Percentiles rank a stretch among this genome's conserved stretches.
These are phyloP conservation scores for Cyprinella venusta DNA, from an alignment of 2,797 vertebrate species.

Conservation along the genomic window DNA sequence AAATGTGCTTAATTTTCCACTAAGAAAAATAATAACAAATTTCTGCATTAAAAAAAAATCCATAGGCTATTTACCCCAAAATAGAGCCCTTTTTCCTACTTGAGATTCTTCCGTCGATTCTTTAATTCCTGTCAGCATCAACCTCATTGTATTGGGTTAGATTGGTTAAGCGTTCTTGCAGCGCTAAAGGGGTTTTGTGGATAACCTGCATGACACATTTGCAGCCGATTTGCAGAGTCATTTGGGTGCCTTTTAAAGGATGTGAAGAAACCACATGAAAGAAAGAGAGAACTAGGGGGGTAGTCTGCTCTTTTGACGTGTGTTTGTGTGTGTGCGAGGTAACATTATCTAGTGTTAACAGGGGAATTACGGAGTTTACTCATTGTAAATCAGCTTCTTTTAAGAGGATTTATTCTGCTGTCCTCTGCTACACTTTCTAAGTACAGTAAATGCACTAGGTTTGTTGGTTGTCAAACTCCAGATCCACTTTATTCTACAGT, in stretches of 20 bases:
- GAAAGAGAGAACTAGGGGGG: slow-evolving; percentile 10
- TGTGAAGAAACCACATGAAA: slow-evolving; percentile 54
- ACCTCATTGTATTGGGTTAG: slow-evolving; percentile 9
- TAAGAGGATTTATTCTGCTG: slow-evolving; percentile 40
- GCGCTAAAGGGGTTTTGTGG: slow-evolving; percentile 28
- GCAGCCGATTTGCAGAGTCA: slow-evolving; percentile 47
- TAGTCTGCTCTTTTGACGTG: slow-evolving; percentile 8
- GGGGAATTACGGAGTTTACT: slow-evolving; percentile 49
- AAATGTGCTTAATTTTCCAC: no score
- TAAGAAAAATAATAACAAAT: no score
- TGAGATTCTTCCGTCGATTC: background rate
- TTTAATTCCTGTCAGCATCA: background rate
- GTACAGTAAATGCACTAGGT: slow-evolving; percentile 13
- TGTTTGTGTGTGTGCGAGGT: background rate
- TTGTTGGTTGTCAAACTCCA: background rate
- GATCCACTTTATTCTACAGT: background rate
- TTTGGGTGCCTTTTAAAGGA: slow-evolving; percentile 38
- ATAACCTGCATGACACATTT: slow-evolving; percentile 37
- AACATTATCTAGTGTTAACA: slow-evolving; percentile 29
- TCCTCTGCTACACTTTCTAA: background rate
- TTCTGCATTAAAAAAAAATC: no score
- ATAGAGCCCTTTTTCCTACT: background rate
- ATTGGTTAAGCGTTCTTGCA: slow-evolving; percentile 13
- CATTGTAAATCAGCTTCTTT: slow-evolving; percentile 33
- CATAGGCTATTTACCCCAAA: background rate